phyloP scores from a whole-genome alignment of 2,888 invertebrate genomes.

The Metellina segmentata region DNA sequence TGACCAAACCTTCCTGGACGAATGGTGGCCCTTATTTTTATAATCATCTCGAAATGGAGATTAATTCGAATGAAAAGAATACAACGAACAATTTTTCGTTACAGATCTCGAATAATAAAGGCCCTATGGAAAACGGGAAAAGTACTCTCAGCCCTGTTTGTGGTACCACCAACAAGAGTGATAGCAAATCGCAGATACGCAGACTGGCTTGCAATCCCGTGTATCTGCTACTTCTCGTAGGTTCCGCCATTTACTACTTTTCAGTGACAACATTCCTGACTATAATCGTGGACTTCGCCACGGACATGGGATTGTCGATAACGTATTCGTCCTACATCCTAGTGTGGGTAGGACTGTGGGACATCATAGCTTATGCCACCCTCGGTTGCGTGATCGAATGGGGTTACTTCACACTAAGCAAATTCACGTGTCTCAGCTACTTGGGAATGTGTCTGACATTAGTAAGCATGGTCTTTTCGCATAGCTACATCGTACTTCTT shows the following conservation, averaged over 20 bases:
- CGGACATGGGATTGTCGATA: constrained; percentile 14
- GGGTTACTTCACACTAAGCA: neutral
- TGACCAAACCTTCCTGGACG: too few species aligned
- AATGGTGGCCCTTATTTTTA: neutral
- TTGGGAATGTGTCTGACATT: constrained; percentile 8
- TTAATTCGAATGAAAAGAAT: neutral
- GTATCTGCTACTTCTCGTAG: constrained; percentile 19
- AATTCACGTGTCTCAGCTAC: constrained; percentile 12
- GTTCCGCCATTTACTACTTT: constrained; percentile 30
- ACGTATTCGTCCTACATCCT: constrained; percentile 17
- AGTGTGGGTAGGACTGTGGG: constrained; percentile 21
- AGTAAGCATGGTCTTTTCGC: neutral
- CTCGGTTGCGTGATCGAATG: constrained; percentile 10
- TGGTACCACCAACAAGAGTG: too few species aligned
- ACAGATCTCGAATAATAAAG: neutral
- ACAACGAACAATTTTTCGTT: neutral
- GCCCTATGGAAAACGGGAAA: too few species aligned
- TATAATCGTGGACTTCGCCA: constrained; percentile 29
- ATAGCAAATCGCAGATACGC: neutral
- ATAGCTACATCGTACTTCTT: neutral
- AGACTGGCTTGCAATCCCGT: constrained; percentile 15
- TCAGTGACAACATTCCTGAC: constrained; percentile 28
- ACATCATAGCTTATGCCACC: constrained; percentile 14
- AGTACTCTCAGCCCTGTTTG: too few species aligned
- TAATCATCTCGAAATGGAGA: neutral